These are phyloP conservation scores for Cataglyphis altisquamis DNA, from an alignment of 2,888 invertebrate genomes.

Conservation along the genomic window DNA sequence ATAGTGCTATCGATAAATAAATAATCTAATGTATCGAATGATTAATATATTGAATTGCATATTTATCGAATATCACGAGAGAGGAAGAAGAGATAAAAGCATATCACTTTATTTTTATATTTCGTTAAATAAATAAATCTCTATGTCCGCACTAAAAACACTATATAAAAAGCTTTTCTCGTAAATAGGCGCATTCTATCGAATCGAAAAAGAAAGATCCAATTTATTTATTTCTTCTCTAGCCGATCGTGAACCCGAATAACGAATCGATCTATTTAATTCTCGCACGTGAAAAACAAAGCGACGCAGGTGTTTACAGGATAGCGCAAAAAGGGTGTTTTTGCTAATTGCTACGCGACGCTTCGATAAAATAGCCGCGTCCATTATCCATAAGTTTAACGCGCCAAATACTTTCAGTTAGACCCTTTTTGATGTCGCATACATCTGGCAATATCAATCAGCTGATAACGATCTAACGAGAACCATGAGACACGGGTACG, in stretches of 20 bases:
- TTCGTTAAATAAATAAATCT: slow-evolving; percentile 23
- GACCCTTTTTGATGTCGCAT: background rate
- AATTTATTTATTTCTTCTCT: slow-evolving; percentile 19
- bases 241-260: slow-evolving; percentile 58
- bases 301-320: slow-evolving; percentile 60
- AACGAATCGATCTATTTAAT: slow-evolving; percentile 61
- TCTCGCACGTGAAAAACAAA: slow-evolving; percentile 42
- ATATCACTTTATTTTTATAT: slow-evolving; percentile 25
- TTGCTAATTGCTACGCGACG: slow-evolving; percentile 55
- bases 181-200: background rate
- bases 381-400: slow-evolving; percentile 38
- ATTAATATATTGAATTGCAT: slow-evolving; percentile 3
- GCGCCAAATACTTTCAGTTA: slow-evolving; percentile 20
- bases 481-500: background rate
- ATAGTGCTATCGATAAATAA: slow-evolving; percentile 11
- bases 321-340: slow-evolving; percentile 49
- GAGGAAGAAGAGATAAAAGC: background rate
- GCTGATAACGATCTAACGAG: slow-evolving; percentile 20
- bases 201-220: background rate
- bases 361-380: slow-evolving; percentile 43
- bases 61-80: background rate
- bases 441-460: slow-evolving; percentile 25
- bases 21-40: background rate
- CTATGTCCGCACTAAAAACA: background rate
- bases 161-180: slow-evolving; percentile 10